A percentile compares a stretch with the other conserved stretches of the same genome.
Evolutionary conservation across 2,113 vertebrate genomes (phyloP).

Genomic region (Cinclus mexicanus): DNA sequence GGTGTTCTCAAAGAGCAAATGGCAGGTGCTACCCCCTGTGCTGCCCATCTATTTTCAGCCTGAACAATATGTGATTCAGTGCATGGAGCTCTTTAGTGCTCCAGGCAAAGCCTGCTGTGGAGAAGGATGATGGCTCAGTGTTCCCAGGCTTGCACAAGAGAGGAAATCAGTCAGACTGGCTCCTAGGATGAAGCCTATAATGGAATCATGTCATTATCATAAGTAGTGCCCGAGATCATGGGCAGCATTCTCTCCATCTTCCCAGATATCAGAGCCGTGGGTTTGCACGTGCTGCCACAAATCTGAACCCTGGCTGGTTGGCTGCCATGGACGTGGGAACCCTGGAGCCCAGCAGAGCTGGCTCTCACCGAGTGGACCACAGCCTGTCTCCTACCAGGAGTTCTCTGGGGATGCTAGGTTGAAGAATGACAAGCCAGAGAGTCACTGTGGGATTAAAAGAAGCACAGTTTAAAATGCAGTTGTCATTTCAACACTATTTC

Average conservation of each 20-base stretch:
- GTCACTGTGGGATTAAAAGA: not conserved
- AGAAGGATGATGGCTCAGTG: not conserved
- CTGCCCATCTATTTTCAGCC: not conserved
- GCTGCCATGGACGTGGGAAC: not conserved
- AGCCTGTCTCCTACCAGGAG: not conserved
- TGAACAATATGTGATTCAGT: rapidly evolving
- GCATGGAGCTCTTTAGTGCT: not conserved
- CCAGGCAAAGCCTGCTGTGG: not conserved
- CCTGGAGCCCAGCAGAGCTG: not conserved
- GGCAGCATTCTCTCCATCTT: not conserved
- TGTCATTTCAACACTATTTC: not conserved
- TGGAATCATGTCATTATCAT: not conserved
- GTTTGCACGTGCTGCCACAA: not conserved
- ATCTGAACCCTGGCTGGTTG: not conserved
- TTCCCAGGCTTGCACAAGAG: not conserved
- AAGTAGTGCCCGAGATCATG: not conserved
- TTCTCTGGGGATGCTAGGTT: not conserved
- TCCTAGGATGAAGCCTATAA: not conserved
- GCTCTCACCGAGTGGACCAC: not conserved
- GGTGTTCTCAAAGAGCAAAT: not conserved
- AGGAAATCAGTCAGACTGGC: not conserved
- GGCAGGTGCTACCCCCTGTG: not conserved
- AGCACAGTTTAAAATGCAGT: not conserved
- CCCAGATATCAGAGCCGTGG: not conserved
- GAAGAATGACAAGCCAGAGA: not conserved